Percentiles rank a stretch among this genome's conserved stretches.
Evolutionary conservation across 2,888 invertebrate species (phyloP).

Genomic region (Hydroisotoma schaefferi): DNA sequence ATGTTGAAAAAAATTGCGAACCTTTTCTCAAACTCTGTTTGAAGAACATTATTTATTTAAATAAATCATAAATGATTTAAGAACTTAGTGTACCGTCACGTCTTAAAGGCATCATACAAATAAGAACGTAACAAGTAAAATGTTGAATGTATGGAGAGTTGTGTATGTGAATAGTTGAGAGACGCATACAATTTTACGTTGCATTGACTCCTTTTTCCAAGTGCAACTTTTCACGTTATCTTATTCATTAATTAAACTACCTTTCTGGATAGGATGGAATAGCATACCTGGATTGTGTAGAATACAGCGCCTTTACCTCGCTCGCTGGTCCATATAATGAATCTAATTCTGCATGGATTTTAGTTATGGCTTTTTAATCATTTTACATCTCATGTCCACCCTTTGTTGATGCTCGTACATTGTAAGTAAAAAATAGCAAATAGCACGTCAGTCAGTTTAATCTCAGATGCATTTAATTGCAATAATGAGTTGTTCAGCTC

Average conservation of each 20-base stretch:
- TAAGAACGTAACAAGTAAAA: neutral
- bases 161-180: too few species aligned
- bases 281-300: too few species aligned
- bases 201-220: too few species aligned
- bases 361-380: constrained; percentile 4
- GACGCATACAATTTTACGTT: too few species aligned
- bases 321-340: neutral
- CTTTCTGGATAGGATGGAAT: too few species aligned
- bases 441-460: constrained; percentile 3
- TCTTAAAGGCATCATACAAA: neutral
- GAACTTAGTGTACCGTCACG: too few species aligned
- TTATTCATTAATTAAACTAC: too few species aligned
- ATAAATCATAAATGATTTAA: too few species aligned
- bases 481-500: neutral
- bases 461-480: constrained; percentile 7
- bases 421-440: neutral
- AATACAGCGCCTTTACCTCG: neutral
- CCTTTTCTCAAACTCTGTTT: neutral
- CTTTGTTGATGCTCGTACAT: too few species aligned
- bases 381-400: neutral
- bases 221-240: too few species aligned
- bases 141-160: too few species aligned
- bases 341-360: constrained; percentile 3
- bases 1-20: constrained; percentile 4
- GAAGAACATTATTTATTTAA: neutral